phyloP scores from a whole-genome alignment of 2,888 invertebrate species.

The Drosophila differens region DNA sequence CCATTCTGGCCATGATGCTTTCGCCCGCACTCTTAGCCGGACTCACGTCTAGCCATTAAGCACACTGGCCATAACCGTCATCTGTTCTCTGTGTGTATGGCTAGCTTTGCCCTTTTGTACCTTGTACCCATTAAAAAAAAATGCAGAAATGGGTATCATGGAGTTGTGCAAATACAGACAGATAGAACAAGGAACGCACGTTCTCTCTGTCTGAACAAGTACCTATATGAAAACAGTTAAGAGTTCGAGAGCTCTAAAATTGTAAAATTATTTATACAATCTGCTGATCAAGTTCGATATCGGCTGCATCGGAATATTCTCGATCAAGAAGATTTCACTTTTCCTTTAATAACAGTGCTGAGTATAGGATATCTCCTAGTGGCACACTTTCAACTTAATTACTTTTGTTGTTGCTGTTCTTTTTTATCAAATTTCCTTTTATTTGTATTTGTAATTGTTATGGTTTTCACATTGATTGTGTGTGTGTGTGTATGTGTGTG shows the following conservation, averaged over 20 bases:
- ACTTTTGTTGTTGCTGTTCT: constrained; percentile 3
- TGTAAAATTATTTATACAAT: background rate
- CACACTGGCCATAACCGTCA: constrained; percentile 69
- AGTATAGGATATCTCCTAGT: background rate
- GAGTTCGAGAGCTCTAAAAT: background rate
- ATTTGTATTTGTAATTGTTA: constrained; percentile 75
- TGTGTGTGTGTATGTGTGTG: constrained; percentile 17
- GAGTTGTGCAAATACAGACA: background rate
- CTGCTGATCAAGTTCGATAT: background rate
- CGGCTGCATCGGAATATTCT: background rate
- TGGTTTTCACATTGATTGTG: constrained; percentile 68
- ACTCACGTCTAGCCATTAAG: constrained; percentile 66
- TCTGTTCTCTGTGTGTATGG: constrained; percentile 51
- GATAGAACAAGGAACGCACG: no score
- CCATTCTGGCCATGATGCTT: constrained; percentile 32
- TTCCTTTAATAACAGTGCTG: background rate
- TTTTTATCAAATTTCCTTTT: constrained; percentile 42
- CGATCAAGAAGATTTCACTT: background rate
- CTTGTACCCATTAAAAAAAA: background rate
- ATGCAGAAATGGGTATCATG: background rate
- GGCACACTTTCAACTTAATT: background rate
- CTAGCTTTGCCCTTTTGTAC: constrained; percentile 21
- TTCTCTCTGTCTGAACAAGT: background rate
- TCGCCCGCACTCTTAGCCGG: constrained; percentile 11
- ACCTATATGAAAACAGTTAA: background rate